These are phyloP conservation scores for Meloe dianella DNA, from an alignment of 2,888 invertebrate species.

Conservation along the genomic window DNA sequence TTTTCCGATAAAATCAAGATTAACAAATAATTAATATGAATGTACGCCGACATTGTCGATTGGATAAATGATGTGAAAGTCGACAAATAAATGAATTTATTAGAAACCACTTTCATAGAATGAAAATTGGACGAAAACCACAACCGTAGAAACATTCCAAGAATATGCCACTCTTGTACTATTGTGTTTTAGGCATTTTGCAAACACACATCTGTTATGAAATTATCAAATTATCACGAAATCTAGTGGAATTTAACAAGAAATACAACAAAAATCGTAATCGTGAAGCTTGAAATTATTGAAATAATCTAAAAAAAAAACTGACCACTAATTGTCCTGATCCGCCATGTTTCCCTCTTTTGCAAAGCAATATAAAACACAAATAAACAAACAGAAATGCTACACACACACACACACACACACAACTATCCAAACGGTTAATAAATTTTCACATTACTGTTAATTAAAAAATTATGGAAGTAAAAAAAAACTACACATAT, in stretches of 20 bases:
- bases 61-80: not conserved
- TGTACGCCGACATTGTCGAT: slow-evolving; percentile 2
- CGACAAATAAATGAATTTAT: not conserved
- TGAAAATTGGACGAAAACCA: not conserved
- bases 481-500: not conserved
- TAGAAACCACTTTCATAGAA: not conserved
- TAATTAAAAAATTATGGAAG: not conserved
- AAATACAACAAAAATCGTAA: not conserved
- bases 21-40: slow-evolving; percentile 30
- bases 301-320: not conserved
- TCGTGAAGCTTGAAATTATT: not conserved
- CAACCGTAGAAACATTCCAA: not conserved
- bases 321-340: not conserved
- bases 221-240: not conserved
- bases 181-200: not conserved
- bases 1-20: slow-evolving; percentile 29
- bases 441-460: not conserved
- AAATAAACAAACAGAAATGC: too few species aligned
- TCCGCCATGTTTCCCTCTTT: not conserved
- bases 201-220: not conserved
- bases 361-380: not conserved
- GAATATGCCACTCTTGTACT: not conserved
- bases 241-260: not conserved
- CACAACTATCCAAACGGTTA: not conserved
- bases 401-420: not conserved